Base-by-base conservation (phyloP, 2,888 invertebrate genomes). In the Anticlea derivata region DNA sequence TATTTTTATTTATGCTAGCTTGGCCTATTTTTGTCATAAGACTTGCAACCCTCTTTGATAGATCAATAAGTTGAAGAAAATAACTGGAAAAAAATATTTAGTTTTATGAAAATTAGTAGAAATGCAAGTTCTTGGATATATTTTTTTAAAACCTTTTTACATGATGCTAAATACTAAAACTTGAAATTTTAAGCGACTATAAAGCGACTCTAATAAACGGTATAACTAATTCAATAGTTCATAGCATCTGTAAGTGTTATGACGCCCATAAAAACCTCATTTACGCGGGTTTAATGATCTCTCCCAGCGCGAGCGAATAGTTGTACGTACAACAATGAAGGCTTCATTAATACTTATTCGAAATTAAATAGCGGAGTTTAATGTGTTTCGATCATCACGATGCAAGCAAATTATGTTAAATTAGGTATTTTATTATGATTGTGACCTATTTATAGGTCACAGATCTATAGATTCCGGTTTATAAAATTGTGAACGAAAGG, bases 171-270 rank as follows among this genome's bases (percentile, higher is more conserved):
- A 33, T 33, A 29, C 44, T 46, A 49, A 56, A 80, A 77, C 77
- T 78, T 80, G 78, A 68, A 80, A 44, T 39, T 70, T 68, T 66
- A 60, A 69, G 67, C 61, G 69, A 65, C 71, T 67, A 66, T 83
- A 78, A 82, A 84, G 69, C 65, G 73, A 71, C 73, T 70, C 72
- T 78, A 80, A 80, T 82, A 81, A 81, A 77, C 66, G 75, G 63
- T 72, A 80, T 85, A 79, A 83, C 74, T 77, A 79, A 83, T 83
- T 80, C 81, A 83, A 80, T 83, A 83, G 83, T 83, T 80, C 70
- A 69, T 72, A 73, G 70, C 78, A 76, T 80, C 76, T 83, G 75
- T 77, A 76, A 83, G 78, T 79, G 75, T 83, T 83, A 81, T 73
- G 80, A 68, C 67, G 75, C 68, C 76, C 70, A 79, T 82, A 84